phyloP scores from a whole-genome alignment of 2,113 vertebrate genomes.

The Asarcornis scutulata region DNA sequence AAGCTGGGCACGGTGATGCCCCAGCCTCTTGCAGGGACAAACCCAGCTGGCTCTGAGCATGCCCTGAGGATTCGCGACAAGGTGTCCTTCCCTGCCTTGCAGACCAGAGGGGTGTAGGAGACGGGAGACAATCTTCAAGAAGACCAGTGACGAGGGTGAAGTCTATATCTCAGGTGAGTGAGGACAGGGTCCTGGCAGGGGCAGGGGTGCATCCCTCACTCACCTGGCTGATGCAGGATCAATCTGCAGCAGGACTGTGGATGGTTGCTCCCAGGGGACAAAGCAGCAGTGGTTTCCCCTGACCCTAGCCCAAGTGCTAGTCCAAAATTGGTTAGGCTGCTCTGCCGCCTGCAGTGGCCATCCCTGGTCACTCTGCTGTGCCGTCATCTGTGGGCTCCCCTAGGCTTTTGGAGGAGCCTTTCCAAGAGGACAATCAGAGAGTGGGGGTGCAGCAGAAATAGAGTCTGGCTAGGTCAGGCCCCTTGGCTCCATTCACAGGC shows the following conservation, averaged over 20 bases:
- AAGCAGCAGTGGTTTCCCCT: background rate
- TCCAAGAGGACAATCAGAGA: background rate
- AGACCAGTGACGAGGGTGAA: background rate
- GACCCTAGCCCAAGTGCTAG: too few relatives aligned
- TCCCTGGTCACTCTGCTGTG: background rate
- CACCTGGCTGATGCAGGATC: background rate
- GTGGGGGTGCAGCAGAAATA: background rate
- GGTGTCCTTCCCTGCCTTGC: background rate
- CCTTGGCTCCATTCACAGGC: background rate
- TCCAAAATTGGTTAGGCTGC: background rate
- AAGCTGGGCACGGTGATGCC: background rate
- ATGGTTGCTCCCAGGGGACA: background rate
- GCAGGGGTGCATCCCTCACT: background rate
- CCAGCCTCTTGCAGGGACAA: background rate
- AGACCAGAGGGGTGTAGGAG: background rate
- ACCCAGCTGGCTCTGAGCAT: background rate
- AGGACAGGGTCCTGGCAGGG: fast-evolving
- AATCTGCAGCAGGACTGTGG: background rate
- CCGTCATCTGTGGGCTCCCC: background rate
- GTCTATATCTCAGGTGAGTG: conserved; percentile 42
- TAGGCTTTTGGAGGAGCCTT: background rate
- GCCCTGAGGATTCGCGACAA: background rate
- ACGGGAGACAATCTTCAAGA: background rate
- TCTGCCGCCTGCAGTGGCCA: fast-evolving
- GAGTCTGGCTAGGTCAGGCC: fast-evolving